Conservation (phyloP, 2,113 vertebrate species). For the Taurulus bubalis region DNA sequence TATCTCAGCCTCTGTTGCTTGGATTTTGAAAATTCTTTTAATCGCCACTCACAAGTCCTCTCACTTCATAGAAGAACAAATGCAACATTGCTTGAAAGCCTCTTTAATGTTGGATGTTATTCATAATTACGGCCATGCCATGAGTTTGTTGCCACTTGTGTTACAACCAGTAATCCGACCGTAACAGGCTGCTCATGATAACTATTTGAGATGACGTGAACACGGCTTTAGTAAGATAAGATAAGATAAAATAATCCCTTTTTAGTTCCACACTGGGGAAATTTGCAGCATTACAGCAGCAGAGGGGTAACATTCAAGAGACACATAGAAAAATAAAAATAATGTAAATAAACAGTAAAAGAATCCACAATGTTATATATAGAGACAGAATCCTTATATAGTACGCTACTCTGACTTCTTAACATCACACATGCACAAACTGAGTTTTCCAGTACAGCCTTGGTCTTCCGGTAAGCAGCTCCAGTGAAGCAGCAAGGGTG, state of each 20-base stretch:
- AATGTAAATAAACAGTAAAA: too few species aligned
- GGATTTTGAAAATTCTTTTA: background rate
- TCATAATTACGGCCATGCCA: background rate
- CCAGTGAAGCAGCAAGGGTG: background rate
- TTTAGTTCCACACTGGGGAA: too few species aligned
- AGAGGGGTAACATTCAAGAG: too few species aligned
- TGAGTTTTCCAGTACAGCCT: background rate
- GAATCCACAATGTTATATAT: too few species aligned
- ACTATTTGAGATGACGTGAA: background rate
- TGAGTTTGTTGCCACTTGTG: background rate
- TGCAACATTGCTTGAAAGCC: background rate
- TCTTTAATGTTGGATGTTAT: background rate
- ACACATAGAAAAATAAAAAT: too few species aligned
- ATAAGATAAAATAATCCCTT: too few species aligned
- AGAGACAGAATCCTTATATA: too few species aligned
- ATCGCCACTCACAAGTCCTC: background rate
- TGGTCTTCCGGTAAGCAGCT: slow-evolving; percentile 1
- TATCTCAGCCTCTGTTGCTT: background rate
- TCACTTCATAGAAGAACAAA: background rate
- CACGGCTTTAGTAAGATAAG: background rate
- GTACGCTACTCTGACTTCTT: background rate
- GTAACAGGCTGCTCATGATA: background rate
- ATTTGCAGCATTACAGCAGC: too few species aligned
- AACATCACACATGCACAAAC: background rate
- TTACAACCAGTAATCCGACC: background rate